phyloP scores from a whole-genome alignment of 2,113 vertebrate species.

The Takifugu bimaculatus region DNA sequence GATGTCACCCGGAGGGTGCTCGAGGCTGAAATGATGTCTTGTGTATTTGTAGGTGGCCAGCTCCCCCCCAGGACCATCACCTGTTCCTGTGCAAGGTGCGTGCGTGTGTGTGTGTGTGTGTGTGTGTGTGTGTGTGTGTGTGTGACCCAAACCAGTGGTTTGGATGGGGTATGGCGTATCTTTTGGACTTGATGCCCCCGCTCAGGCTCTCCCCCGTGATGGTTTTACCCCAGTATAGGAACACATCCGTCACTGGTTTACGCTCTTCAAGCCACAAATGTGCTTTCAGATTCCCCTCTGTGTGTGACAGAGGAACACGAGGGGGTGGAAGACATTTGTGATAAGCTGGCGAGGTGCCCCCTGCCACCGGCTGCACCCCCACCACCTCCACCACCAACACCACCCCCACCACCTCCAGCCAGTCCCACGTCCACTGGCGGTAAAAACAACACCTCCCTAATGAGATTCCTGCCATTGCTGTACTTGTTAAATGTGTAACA shows the following conservation, averaged over 20 bases:
- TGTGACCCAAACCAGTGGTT: background rate
- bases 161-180: background rate
- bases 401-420: slow-evolving; percentile 4
- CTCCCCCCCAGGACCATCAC: background rate
- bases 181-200: background rate
- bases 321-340: background rate
- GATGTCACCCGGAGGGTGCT: background rate
- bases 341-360: slow-evolving; percentile 9
- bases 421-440: background rate
- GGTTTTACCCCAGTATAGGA: background rate
- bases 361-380: slow-evolving; percentile 18
- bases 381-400: slow-evolving; percentile 21
- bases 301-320: slow-evolving; percentile 12
- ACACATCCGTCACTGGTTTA: background rate
- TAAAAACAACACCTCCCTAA: background rate
- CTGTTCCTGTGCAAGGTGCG: slow-evolving; percentile 33
- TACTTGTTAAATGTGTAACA: background rate
- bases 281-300: slow-evolving; percentile 16
- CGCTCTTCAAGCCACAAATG: background rate
- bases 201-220: too few relatives aligned
- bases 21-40: background rate
- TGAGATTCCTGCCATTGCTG: background rate
- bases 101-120: slow-evolving; percentile 16
- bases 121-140: slow-evolving; percentile 16
- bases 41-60: slow-evolving; percentile 26